phyloP scores from a whole-genome alignment of 2,797 vertebrate genomes.

The Artibeus jamaicensis region DNA sequence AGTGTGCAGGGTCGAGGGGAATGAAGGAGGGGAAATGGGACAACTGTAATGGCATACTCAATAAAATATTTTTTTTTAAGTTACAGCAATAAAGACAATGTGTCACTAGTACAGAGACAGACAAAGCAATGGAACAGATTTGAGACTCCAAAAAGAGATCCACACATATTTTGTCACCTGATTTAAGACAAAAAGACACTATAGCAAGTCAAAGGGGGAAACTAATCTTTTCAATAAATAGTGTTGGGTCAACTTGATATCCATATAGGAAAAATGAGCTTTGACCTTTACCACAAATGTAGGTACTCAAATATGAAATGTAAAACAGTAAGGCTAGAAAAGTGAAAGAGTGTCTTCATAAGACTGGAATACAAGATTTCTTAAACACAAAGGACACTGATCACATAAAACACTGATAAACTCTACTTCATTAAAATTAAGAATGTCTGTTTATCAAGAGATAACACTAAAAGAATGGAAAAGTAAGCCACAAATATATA shows the following conservation, averaged over 20 bases:
- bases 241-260: neutral
- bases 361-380: neutral
- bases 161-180: neutral
- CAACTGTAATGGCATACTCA: no score
- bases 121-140: neutral
- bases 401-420: constrained; percentile 28
- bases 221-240: neutral
- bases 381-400: neutral
- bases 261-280: neutral
- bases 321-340: constrained; percentile 23
- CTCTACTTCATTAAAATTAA: constrained; percentile 1
- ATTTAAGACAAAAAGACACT: neutral
- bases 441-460: neutral
- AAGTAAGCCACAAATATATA: neutral
- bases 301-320: neutral
- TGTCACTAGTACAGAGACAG: neutral
- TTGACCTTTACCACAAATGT: neutral
- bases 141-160: neutral
- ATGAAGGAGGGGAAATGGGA: no score
- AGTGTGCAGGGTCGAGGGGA: no score
- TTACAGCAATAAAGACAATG: neutral
- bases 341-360: neutral
- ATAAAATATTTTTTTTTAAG: no score
- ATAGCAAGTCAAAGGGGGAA: neutral
- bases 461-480: neutral